phyloP scores from a whole-genome alignment of 1,140 invertebrate species.

The Habropoda laboriosa region DNA sequence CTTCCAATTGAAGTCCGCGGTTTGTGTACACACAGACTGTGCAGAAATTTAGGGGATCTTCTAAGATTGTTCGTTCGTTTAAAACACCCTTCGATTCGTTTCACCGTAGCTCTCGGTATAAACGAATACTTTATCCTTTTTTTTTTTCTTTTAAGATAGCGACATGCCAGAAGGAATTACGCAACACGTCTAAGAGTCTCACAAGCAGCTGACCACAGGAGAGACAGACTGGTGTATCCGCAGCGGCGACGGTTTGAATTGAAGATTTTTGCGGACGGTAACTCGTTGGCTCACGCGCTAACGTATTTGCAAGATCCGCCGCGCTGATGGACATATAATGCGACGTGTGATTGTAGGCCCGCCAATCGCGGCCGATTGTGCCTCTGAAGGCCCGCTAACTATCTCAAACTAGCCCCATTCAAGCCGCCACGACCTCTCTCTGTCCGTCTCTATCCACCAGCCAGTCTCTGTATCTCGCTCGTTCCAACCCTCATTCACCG shows the following conservation, averaged over 20 bases:
- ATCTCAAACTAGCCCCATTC: constrained; percentile 82
- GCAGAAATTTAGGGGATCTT: neutral
- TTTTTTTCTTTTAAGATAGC: neutral
- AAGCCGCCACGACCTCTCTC: constrained; percentile 73
- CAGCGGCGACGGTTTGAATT: constrained; percentile 39
- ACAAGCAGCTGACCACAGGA: neutral
- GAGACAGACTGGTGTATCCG: neutral
- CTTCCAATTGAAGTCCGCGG: constrained; percentile 21
- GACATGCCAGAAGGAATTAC: neutral
- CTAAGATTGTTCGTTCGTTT: neutral
- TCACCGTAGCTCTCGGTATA: neutral
- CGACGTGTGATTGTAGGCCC: constrained; percentile 79
- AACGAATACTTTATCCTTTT: neutral
- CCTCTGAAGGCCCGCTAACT: constrained; percentile 81
- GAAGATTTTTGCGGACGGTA: constrained; percentile 48
- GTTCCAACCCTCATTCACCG: constrained; percentile 32
- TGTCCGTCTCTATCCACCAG: constrained; percentile 56
- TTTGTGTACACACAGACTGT: neutral
- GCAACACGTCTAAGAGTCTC: constrained; percentile 6
- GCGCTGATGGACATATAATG: constrained; percentile 78
- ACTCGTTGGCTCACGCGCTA: constrained; percentile 67
- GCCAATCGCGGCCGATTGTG: constrained; percentile 81
- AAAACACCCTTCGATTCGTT: too few species aligned
- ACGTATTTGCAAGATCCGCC: constrained; percentile 74
- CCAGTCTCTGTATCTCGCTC: constrained; percentile 34